Base-by-base conservation (phyloP, 2,888 invertebrate species). In the Pseudanteris insignis region DNA sequence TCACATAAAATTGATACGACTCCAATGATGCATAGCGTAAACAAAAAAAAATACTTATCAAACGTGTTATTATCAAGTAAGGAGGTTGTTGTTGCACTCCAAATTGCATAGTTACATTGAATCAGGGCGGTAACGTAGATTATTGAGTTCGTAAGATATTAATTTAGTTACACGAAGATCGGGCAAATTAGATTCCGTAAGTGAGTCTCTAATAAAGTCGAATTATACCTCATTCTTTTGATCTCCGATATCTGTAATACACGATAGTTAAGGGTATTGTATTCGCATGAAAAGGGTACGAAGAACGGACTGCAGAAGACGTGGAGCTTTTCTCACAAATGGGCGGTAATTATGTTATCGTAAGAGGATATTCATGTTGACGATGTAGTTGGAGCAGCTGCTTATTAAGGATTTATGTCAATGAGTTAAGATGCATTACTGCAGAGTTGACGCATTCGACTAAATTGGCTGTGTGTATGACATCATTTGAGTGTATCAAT, bases 321-420 rank as follows among this genome's bases (percentile, higher is more conserved):
- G 38, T 38, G 38, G 3, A 58, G 38, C 46, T 58, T 43, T 43
- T 40, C 46, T 58, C 46, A 32, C 40, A 40, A 43, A 46, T 40
- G 38, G 50, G 21, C 46, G 30, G 41, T 60, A 60, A 60, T 60
- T 46, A 60, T 47, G 59, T 53, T 60, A 53, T 53, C 53, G 59
- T 53, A 47, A 60, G 59, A 53, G 59, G 59, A 47, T 60, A 60
- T 53, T 53, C 53, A 53, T 60, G 53, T 60, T 53, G 53, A 37
- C 46, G 47, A 36, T 53, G 41, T 37, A 41, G 36, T 47, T 51
- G 37, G 34, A 60, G 37, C 30, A 47, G 41, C 25, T 41, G 47
- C 47, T 47, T 53, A 53, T 60, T 60, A 47, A 36, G 43, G 47
- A 60, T 53, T 53, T 47, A 47, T 53, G 59, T 59, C 51, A 51